Evolutionary conservation across 2,888 invertebrate species (phyloP).

Genomic region (Drosophila cognata): DNA sequence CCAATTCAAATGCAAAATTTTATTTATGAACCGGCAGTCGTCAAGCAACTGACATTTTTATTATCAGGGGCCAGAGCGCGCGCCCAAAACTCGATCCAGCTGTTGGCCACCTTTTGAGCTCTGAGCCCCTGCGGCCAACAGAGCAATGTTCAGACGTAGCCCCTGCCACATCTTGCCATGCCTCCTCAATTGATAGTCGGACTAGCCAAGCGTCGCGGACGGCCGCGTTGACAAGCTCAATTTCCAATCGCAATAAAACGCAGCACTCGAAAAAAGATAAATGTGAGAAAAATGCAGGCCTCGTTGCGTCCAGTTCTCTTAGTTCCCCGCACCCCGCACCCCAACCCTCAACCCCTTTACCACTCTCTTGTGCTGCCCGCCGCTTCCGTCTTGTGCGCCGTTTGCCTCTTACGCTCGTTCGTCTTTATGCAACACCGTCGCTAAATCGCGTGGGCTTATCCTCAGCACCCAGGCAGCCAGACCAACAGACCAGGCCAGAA

Average conservation of each 20-base stretch:
- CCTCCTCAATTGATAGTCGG: conserved; percentile 36
- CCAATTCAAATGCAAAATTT: conserved; percentile 75
- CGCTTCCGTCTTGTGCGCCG: conserved; percentile 32
- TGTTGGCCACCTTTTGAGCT: conserved; percentile 51
- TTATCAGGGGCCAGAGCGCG: conserved; percentile 73
- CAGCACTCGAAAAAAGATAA: conserved; percentile 78
- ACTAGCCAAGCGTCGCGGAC: conserved; percentile 73
- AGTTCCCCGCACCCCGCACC: background rate
- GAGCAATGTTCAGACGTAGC: conserved; percentile 12
- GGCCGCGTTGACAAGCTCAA: conserved; percentile 79
- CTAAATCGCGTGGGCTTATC: conserved; percentile 80
- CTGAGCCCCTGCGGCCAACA: conserved; percentile 18
- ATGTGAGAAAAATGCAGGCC: conserved; percentile 81
- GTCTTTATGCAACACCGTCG: conserved; percentile 64
- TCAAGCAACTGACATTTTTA: conserved; percentile 82
- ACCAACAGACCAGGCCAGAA: conserved; percentile 21
- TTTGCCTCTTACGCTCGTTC: conserved; percentile 55
- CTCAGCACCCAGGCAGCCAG: conserved; percentile 40
- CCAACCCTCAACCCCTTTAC: background rate
- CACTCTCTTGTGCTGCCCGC: conserved; percentile 10
- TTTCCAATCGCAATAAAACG: conserved; percentile 81
- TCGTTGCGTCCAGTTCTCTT: conserved; percentile 40
- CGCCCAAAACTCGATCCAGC: conserved; percentile 71
- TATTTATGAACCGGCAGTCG: conserved; percentile 82
- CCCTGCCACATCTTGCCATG: conserved; percentile 7